A percentile compares a stretch with the other conserved stretches of the same genome.
Evolutionary conservation across 2,113 vertebrate genomes (phyloP).

Genomic region (Chrysochloris asiatica): DNA sequence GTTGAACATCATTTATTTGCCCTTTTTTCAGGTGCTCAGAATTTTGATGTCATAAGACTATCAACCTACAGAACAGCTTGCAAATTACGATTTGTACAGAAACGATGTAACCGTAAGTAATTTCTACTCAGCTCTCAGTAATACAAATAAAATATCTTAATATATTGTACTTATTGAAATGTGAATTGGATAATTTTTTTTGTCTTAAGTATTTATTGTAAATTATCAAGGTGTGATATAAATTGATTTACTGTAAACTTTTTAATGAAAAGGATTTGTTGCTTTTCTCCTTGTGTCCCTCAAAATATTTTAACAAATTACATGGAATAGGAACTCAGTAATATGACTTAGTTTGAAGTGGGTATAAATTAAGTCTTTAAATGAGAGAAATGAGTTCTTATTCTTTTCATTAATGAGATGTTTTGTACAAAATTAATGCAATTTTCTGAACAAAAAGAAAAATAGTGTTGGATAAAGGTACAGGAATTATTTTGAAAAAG

Average conservation of each 20-base stretch:
- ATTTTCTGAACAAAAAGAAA: slow-evolving; percentile 42
- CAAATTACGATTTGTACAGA: slow-evolving; percentile 97
- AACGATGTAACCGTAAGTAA: slow-evolving; percentile 96
- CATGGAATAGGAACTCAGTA: neutral
- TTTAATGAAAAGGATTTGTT: neutral
- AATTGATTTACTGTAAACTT: slow-evolving; percentile 6
- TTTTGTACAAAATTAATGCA: slow-evolving; percentile 23
- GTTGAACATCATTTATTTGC: slow-evolving; percentile 45
- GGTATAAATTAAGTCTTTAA: neutral
- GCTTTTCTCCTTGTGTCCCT: neutral
- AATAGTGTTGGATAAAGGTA: slow-evolving; percentile 7
- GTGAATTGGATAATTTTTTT: slow-evolving; percentile 48
- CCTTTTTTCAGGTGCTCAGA: slow-evolving; percentile 91
- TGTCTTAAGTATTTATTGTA: slow-evolving; percentile 18
- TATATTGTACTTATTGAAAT: neutral
- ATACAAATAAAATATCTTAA: neutral
- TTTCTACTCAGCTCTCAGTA: neutral
- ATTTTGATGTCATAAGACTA: slow-evolving; percentile 97
- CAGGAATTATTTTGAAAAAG: slow-evolving; percentile 32
- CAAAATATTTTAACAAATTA: slow-evolving; percentile 7
- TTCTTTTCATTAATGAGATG: neutral
- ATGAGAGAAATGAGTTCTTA: slow-evolving; percentile 22
- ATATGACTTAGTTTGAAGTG: neutral
- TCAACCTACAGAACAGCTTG: slow-evolving; percentile 98
- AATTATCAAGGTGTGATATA: neutral